These are phyloP conservation scores for Petrocephalus microphthalmus DNA, from an alignment of 2,113 vertebrate genomes.

Conservation along the genomic window DNA sequence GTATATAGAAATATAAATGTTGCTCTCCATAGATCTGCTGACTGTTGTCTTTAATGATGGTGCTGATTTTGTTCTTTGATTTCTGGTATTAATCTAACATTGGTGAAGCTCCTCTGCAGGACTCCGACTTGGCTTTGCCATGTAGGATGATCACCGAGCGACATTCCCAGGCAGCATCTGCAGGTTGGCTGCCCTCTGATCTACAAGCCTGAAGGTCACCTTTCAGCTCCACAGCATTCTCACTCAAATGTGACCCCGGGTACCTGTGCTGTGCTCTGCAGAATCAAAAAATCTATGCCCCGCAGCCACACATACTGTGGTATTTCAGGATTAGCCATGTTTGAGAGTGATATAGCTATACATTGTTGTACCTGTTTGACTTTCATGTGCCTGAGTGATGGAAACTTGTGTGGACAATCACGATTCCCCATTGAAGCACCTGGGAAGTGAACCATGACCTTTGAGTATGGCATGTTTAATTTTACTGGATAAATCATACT, in stretches of 20 bases:
- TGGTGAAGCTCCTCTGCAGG: not conserved
- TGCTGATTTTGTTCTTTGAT: not conserved
- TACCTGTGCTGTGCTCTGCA: not conserved
- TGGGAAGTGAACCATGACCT: not conserved
- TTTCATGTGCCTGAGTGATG: not conserved
- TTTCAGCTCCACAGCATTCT: not conserved
- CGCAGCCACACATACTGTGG: not conserved
- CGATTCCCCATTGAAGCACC: no score
- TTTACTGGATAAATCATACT: not conserved
- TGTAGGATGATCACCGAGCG: not conserved
- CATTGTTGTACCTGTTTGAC: not conserved
- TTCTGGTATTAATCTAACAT: not conserved
- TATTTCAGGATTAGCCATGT: not conserved
- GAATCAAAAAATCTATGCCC: not conserved
- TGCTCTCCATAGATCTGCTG: not conserved
- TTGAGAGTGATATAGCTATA: not conserved
- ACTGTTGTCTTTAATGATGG: not conserved
- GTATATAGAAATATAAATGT: constrained; percentile 1
- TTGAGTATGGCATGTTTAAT: not conserved
- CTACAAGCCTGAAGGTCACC: not conserved
- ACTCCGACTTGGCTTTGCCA: not conserved
- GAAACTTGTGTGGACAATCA: not conserved
- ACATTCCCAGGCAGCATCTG: not conserved
- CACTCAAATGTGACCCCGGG: not conserved
- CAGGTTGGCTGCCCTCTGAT: not conserved